Base-by-base conservation (phyloP, 2,113 vertebrate species). In the Todiramphus chloris region DNA sequence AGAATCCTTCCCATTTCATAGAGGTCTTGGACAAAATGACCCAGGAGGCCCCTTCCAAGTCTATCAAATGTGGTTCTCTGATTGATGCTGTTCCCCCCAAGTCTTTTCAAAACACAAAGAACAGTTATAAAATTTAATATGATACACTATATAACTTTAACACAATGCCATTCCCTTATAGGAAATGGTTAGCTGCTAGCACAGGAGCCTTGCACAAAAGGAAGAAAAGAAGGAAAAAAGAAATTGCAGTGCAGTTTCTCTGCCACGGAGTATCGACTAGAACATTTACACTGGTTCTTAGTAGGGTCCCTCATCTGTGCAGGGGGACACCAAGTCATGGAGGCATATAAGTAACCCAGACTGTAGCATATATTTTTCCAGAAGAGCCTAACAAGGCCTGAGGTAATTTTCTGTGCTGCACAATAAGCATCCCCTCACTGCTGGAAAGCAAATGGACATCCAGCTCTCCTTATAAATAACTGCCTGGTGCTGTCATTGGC, bases 111-210 rank as follows among this genome's bases (percentile, higher is more conserved):
- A 96, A 94, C 96, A 94, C 90, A 96, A 94, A 94, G 94, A 90
- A 80, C 89, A 35, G 95, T 96, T 94, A 93, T 95, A 96, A 96
- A 96, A 96, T 96, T 93, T 96, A 95, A 94, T 95, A 96, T 94
- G 95, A 89, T 95, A 68, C 89, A 91, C 92, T 94, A 89, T 96
- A 96, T 95, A 96, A 96, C 94, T 96, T 96, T 94, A 96, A 92
- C 95, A 93, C 90, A 87, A 87, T 85, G 78, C 94, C 66, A 92
- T 94, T 94, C 81, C 91, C 90, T 92, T 92, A 68, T 50, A 96
- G 89, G 90, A 90, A 95, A 69, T 87, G 94, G 83, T 60, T 79
- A 89, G 87, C 74, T 81, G 67, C 53, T 85, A 87, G 81, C 89
- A 80, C 67, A 63, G 87, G 31, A 91, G 58, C 83, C 83, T 83